Evolutionary conservation across 2,797 vertebrate genomes (phyloP).

Genomic region (Takifugu rubripes): DNA sequence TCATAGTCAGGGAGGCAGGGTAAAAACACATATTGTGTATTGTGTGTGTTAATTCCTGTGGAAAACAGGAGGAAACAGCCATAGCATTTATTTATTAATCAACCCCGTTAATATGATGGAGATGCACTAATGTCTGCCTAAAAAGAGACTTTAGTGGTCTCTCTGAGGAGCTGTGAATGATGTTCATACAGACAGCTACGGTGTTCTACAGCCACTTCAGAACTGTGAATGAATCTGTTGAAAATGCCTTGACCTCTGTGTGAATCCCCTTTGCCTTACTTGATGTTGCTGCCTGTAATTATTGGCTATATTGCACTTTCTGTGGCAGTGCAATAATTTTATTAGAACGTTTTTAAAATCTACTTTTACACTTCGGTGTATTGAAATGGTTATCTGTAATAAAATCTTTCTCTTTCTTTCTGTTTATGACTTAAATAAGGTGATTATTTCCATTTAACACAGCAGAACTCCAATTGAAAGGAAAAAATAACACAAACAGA

Average conservation of each 20-base stretch:
- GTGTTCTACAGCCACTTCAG: not conserved
- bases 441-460: too few species aligned
- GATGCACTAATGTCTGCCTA: conserved; percentile 27
- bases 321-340: conserved; percentile 4
- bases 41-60: conserved; percentile 23
- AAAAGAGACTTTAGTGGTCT: conserved; percentile 8
- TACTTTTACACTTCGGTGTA: conserved; percentile 4
- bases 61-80: conserved; percentile 4
- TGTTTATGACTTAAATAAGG: too few species aligned
- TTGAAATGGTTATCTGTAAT: not conserved
- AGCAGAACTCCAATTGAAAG: too few species aligned
- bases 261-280: conserved; percentile 16
- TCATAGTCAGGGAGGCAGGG: conserved; percentile 14
- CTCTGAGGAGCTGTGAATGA: conserved; percentile 13
- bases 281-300: conserved; percentile 7
- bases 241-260: conserved; percentile 14
- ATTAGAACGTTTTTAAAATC: not conserved
- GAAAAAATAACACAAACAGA: too few species aligned
- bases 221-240: conserved; percentile 24
- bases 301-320: conserved; percentile 9
- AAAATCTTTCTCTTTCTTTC: not conserved
- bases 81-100: conserved; percentile 7
- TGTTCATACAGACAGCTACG: conserved; percentile 11
- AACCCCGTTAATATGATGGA: conserved; percentile 6
- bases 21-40: conserved; percentile 12